Conservation (phyloP, 1,140 invertebrate species). For the Spodoptera litura region DNA sequence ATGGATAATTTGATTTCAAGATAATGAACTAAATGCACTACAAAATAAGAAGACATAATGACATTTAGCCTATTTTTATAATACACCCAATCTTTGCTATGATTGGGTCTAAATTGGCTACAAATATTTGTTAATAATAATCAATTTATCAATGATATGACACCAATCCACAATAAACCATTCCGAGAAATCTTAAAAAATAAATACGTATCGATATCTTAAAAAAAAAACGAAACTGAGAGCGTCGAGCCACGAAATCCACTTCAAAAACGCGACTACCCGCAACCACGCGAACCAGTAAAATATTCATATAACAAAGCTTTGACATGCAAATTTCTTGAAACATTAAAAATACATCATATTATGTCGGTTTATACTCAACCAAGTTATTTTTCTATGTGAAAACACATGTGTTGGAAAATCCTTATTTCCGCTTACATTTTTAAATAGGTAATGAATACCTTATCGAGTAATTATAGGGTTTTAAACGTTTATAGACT, state of each 20-base stretch:
- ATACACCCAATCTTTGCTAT: no score
- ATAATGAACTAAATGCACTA: no score
- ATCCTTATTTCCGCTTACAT: conserved; percentile 40
- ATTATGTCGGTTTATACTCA: conserved; percentile 40
- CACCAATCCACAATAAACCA: no score
- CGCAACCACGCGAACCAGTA: conserved; percentile 11
- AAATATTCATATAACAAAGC: conserved; percentile 45
- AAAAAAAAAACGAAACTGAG: background rate
- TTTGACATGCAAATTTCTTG: conserved; percentile 47
- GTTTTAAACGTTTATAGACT: conserved; percentile 20
- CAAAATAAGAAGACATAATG: no score
- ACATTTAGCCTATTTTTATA: no score
- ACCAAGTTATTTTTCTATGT: conserved; percentile 43
- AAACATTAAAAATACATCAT: conserved; percentile 49
- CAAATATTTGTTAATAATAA: no score
- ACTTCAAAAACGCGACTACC: conserved; percentile 30
- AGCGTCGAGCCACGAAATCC: conserved; percentile 1
- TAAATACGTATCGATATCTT: background rate
- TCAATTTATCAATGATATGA: no score
- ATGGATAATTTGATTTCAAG: no score
- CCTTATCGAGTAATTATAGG: conserved; percentile 43
- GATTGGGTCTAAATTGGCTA: no score
- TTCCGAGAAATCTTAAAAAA: background rate
- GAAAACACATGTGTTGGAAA: conserved; percentile 43
- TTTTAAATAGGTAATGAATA: conserved; percentile 47